Conservation (phyloP, 2,113 vertebrate genomes). For the Prinia subflava region DNA sequence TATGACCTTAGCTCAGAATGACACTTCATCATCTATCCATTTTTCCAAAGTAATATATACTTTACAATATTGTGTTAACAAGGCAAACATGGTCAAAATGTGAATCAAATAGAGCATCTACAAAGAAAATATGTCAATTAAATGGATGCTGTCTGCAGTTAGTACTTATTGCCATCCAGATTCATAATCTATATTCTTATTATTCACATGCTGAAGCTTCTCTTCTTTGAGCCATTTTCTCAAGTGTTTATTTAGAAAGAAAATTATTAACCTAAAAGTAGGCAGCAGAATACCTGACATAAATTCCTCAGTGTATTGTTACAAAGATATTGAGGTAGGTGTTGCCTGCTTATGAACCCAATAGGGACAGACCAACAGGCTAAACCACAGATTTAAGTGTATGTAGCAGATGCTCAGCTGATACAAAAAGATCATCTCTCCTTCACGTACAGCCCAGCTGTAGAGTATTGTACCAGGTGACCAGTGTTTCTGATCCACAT, state of each 20-base stretch:
- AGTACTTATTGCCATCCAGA: neutral
- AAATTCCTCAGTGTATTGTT: neutral
- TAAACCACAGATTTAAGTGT: neutral
- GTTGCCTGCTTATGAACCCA: neutral
- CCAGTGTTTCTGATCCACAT: neutral
- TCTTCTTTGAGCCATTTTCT: neutral
- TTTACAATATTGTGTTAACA: neutral
- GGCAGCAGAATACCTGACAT: neutral
- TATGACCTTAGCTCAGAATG: slow-evolving; percentile 24
- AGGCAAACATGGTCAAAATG: neutral
- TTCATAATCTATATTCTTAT: neutral
- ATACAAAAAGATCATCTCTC: neutral
- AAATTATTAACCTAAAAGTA: neutral
- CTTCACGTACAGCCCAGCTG: neutral
- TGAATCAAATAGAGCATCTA: neutral
- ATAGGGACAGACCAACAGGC: neutral
- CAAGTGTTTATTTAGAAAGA: slow-evolving; percentile 2
- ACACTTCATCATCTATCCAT: neutral
- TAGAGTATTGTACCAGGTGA: neutral
- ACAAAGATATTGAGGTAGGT: neutral
- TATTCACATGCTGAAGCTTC: neutral
- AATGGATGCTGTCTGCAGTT: neutral
- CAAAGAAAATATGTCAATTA: slow-evolving; percentile 8
- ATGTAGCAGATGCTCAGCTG: neutral
- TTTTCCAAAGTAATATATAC: slow-evolving; percentile 18